Percentiles rank a stretch among this genome's conserved stretches.
Conservation (phyloP, 1,140 invertebrate genomes). For the Macrotrachela quadricornifera region DNA sequence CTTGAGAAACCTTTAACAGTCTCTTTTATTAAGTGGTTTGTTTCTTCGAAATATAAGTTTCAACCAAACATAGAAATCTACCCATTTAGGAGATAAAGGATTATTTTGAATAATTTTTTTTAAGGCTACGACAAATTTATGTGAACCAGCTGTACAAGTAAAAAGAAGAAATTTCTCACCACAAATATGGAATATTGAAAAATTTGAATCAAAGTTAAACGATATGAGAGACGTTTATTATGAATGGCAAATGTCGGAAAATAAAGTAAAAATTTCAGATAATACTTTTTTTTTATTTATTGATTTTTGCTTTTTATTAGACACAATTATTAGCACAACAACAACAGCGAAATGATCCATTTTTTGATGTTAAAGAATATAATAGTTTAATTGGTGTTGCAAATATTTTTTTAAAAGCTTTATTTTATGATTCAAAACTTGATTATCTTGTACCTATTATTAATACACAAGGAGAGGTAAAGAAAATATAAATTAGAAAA, state of each 20-base stretch:
- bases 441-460: constrained; percentile 96
- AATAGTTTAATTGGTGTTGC: constrained; percentile 93
- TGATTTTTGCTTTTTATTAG: neutral
- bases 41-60: too few relatives aligned
- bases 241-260: neutral
- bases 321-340: neutral
- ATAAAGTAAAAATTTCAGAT: neutral
- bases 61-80: too few relatives aligned
- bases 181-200: too few relatives aligned
- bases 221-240: neutral
- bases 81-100: too few relatives aligned
- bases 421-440: constrained; percentile 68
- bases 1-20: too few relatives aligned
- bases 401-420: constrained; percentile 79
- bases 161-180: too few relatives aligned
- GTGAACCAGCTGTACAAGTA: too few relatives aligned
- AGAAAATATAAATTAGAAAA: too few relatives aligned
- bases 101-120: too few relatives aligned
- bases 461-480: constrained; percentile 90
- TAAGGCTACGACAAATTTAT: too few relatives aligned
- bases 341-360: constrained; percentile 57
- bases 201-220: constrained; percentile 45
- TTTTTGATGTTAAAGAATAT: constrained; percentile 85
- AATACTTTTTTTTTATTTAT: neutral
- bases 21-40: too few relatives aligned